phyloP scores from a whole-genome alignment of 1,140 invertebrate species.

The Liolophura sinensis region DNA sequence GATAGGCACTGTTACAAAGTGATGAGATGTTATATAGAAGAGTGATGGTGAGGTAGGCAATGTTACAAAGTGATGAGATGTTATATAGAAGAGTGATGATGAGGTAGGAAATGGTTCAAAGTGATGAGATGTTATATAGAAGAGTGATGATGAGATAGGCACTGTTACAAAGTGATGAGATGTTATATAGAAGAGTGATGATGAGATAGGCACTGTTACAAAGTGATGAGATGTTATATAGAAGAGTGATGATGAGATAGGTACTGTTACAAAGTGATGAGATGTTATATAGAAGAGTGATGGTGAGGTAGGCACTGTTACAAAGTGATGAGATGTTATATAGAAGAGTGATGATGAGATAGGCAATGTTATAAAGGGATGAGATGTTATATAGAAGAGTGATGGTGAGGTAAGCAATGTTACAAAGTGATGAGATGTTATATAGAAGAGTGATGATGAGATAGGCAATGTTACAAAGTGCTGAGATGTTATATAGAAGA shows the following conservation, averaged over 20 bases:
- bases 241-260: conserved; percentile 39
- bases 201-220: conserved; percentile 31
- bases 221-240: conserved; percentile 61
- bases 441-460: conserved; percentile 44
- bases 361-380: conserved; percentile 48
- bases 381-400: conserved; percentile 57
- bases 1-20: conserved; percentile 44
- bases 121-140: conserved; percentile 61
- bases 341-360: conserved; percentile 43
- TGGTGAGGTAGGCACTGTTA: conserved; percentile 30
- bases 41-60: conserved; percentile 34
- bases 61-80: conserved; percentile 57
- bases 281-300: conserved; percentile 56
- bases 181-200: conserved; percentile 55
- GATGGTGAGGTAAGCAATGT: conserved; percentile 31
- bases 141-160: conserved; percentile 35
- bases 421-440: conserved; percentile 60
- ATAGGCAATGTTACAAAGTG: conserved; percentile 43
- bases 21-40: conserved; percentile 58
- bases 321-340: conserved; percentile 60
- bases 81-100: conserved; percentile 50
- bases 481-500: conserved; percentile 58
- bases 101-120: conserved; percentile 34
- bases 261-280: conserved; percentile 50
- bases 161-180: conserved; percentile 52